Evolutionary conservation across 2,888 invertebrate species (phyloP).

Genomic region (Aphidoletes aphidimyza): DNA sequence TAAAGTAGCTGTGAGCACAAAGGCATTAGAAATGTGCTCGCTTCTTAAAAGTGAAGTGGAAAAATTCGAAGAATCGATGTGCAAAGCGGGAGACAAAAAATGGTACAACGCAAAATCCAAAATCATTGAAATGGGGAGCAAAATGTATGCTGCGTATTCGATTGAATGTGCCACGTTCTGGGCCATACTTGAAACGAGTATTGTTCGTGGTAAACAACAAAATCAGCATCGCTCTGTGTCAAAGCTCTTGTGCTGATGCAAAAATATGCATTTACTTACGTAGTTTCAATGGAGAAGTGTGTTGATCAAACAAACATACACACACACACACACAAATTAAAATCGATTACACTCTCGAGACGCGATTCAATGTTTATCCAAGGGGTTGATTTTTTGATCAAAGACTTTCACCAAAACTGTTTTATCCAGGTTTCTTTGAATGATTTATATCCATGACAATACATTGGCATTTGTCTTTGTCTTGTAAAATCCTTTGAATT

Average conservation of each 20-base stretch:
- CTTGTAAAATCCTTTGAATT: background rate
- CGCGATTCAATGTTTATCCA: background rate
- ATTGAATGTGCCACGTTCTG: background rate
- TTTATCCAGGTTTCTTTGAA: no score
- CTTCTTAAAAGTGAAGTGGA: background rate
- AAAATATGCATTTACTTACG: background rate
- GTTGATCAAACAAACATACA: background rate
- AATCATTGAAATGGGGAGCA: background rate
- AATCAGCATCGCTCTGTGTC: no score
- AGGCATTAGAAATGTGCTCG: conserved; percentile 17
- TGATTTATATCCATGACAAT: no score
- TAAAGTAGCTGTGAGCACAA: background rate
- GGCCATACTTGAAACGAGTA: background rate
- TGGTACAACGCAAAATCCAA: background rate
- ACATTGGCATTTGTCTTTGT: background rate
- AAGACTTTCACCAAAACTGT: background rate
- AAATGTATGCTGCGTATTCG: background rate
- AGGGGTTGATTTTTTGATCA: background rate
- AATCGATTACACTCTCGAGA: background rate
- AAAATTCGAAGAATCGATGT: conserved; percentile 1
- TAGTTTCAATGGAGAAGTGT: background rate
- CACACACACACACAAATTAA: background rate
- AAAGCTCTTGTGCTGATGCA: background rate
- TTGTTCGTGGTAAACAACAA: no score
- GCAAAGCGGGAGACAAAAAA: conserved; percentile 45